Percentiles rank a stretch among this genome's conserved stretches.
phyloP scores from a whole-genome alignment of 37 sponge, comb jelly and placozoan genomes.

The Aplysina aerophoba region DNA sequence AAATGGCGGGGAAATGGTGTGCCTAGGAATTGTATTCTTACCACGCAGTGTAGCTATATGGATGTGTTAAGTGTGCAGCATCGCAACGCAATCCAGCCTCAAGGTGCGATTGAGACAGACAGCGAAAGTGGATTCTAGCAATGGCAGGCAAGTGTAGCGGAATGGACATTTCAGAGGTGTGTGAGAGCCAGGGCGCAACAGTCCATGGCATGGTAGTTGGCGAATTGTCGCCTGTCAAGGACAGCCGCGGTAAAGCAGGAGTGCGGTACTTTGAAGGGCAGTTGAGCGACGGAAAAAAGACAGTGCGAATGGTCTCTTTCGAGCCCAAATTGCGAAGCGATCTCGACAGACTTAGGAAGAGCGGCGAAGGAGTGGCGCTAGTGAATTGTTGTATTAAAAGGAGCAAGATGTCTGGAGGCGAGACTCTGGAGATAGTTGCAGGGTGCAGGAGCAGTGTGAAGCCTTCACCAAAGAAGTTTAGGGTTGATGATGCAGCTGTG shows the following conservation, averaged over 20 bases:
- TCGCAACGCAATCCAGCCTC: no score
- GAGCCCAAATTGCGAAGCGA: conserved; percentile 1
- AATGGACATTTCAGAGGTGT: background rate
- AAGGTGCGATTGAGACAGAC: no score
- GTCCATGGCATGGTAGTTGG: background rate
- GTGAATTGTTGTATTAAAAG: background rate
- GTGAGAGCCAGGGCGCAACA: background rate
- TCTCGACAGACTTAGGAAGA: background rate
- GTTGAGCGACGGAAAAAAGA: background rate
- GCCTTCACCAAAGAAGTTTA: conserved; percentile 7
- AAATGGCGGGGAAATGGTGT: no score
- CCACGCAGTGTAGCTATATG: no score
- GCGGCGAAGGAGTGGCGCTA: background rate
- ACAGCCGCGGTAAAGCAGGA: background rate
- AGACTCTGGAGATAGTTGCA: background rate
- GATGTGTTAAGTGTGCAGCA: no score
- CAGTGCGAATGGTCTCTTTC: conserved; percentile 11
- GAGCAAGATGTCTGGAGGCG: background rate
- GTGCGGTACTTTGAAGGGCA: background rate
- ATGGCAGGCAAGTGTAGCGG: background rate
- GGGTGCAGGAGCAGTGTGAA: background rate
- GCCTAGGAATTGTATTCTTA: no score
- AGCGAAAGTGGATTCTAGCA: no score
- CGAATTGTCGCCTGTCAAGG: background rate
- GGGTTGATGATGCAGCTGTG: background rate